Conservation (phyloP, 2,797 vertebrate species). For the Melanotaenia boesemani region DNA sequence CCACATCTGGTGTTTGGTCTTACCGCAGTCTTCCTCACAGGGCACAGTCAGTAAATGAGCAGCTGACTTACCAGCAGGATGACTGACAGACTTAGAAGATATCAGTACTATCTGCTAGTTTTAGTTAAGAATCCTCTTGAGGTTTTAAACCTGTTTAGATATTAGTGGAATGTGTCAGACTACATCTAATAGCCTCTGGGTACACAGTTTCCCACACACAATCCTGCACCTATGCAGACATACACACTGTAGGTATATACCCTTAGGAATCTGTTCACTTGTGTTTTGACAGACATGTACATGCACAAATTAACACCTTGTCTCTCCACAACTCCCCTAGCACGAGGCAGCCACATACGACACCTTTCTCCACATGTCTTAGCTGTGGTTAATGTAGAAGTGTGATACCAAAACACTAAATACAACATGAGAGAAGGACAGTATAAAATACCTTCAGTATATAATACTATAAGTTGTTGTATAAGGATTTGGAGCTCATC, state of each 20-base stretch:
- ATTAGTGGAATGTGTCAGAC: slow-evolving; percentile 65
- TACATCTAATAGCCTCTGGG: slow-evolving; percentile 59
- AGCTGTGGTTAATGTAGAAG: slow-evolving; percentile 28
- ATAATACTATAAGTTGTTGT: slow-evolving; percentile 12
- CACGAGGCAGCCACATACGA: slow-evolving; percentile 33
- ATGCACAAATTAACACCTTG: slow-evolving; percentile 53
- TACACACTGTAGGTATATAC: slow-evolving; percentile 17
- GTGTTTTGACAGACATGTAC: slow-evolving; percentile 40
- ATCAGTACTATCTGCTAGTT: slow-evolving; percentile 54
- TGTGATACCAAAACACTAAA: slow-evolving; percentile 23
- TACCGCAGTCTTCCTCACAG: slow-evolving; percentile 11
- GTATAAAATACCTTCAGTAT: slow-evolving; percentile 1
- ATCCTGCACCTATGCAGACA: slow-evolving; percentile 10
- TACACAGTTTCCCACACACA: slow-evolving; percentile 30
- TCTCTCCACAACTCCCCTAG: slow-evolving; percentile 43
- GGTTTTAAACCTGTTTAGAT: slow-evolving; percentile 66
- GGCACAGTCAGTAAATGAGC: slow-evolving; percentile 28
- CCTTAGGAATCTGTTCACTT: slow-evolving; percentile 26
- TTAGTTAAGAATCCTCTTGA: slow-evolving; percentile 57
- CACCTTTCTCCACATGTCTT: slow-evolving; percentile 31
- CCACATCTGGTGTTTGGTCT: slow-evolving; percentile 19
- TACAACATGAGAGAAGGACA: slow-evolving; percentile 6
- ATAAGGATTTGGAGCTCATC: slow-evolving; percentile 15
- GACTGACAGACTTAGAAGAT: slow-evolving; percentile 47
- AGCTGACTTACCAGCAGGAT: slow-evolving; percentile 24